Evolutionary conservation across 1,140 invertebrate species (phyloP), one percentile per base, ranked within the genome.

Genomic region (Oncopodura yosiiana): DNA sequence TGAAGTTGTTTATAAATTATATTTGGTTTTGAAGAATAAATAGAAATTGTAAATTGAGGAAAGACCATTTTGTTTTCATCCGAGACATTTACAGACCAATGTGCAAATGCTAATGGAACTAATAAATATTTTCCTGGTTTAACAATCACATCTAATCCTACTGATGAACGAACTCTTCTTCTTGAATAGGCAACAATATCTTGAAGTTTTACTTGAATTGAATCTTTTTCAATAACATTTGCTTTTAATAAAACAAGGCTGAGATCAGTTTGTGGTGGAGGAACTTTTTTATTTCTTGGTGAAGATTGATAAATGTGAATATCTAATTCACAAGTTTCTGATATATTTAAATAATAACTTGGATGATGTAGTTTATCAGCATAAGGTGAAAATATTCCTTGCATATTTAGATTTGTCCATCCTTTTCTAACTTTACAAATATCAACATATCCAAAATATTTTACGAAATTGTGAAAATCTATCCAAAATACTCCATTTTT

Each of bases 391-490:
- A 49, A 38, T 5, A 41, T 27, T 30, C 46, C 46, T n/a, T 38
- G 14, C 11, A 37, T 12, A 16, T 37, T 24, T 8, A 8, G 19
- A 12, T 24, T 8, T 8, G 18, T 3, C 38, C 49, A 27, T 43
- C 23, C 18, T 11, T 14, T 21, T n/a, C 32, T 16, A 8, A 42
- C 4, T 41, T 39, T 36, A 18, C 24, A 39, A 32, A 37, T n/a
- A n/a, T 29, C 3, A 23, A 37, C 24, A 46, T 66, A 14, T 9
- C 6, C 11, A 27, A 46, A 46, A 32, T 32, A 51, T 79, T 84
- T 87, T 24, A 93, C 72, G 16, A 95, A 83, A 71, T 96, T 92
- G 63, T 87, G 81, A 67, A 14, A 2, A 4, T n/a, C n/a, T 45
- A 42, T 23, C 2, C 3, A 42, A 21, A 21, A 42, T 42, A 3